Evolutionary conservation across 2,113 vertebrate genomes (phyloP), one percentile per base, ranked within the genome.

Genomic region (Cranoglanis bouderius): DNA sequence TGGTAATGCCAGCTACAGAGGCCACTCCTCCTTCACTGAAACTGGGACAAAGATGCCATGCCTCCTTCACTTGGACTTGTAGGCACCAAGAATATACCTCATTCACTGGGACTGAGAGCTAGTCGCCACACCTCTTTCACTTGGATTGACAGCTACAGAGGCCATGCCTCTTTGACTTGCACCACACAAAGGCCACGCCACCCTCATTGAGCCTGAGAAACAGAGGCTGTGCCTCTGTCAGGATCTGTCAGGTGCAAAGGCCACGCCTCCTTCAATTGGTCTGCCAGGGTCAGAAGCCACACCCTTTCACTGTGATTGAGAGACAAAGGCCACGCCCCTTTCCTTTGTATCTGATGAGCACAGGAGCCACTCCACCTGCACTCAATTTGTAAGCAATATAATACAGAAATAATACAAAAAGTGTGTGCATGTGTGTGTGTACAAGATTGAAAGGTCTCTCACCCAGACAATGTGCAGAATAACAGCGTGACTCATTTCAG

Each of bases 401-500:
- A 59, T 32, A 51, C 5, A 67, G 18, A 46, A 46, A 63, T 19
- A 65, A 51, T 24, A 16, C 7, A 12, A n/a, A 63, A 18, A 35
- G 46, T 9, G 49, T 55, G 29, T n/a, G 43, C 26, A 21, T n/a
- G 46, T 51, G 32, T 75, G 35, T 83, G 38, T 83, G 5, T n/a
- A 14, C 18, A 82, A 8, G 75, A 82, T 67, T 46, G 16, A 32
- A 18, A 74, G 59, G 29, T 43, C 81, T 83, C 51, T 40, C 35
- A 40, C 55, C 43, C 38, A 6, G 12, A 65, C 78, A 59, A 38
- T 38, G 51, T 57, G 80, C 53, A 82, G 51, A 57, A 82, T 57
- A 55, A 82, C 78, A 82, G 78, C 35, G 5, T 82, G 81, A 83
- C 81, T 83, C 55, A 83, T 83, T 83, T 61, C 55, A 16, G 21